phyloP scores from a whole-genome alignment of 2,113 vertebrate genomes.

The Cyanocitta stelleri region DNA sequence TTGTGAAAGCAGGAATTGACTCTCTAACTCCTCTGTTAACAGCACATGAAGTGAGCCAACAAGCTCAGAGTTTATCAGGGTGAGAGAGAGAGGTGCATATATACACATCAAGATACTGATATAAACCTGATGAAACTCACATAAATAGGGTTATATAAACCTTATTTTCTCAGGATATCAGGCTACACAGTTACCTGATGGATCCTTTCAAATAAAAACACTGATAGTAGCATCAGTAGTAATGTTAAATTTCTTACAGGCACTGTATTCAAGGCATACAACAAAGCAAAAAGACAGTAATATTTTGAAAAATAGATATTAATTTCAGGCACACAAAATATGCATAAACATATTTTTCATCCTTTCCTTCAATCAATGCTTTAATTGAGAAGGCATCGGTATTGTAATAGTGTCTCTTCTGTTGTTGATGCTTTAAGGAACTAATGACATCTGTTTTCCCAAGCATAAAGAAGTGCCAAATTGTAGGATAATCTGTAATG shows the following conservation, averaged over 20 bases:
- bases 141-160: neutral
- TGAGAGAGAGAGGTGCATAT: neutral
- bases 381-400: neutral
- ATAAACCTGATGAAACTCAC: neutral
- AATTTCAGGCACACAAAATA: neutral
- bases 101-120: neutral
- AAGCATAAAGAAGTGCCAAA: neutral
- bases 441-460: neutral
- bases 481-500: neutral
- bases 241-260: neutral
- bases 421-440: neutral
- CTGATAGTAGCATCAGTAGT: neutral
- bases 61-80: neutral
- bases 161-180: neutral
- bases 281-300: neutral
- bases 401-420: neutral
- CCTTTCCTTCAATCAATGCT: neutral
- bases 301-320: neutral
- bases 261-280: neutral
- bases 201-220: neutral
- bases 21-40: neutral
- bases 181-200: neutral
- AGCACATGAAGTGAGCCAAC: neutral
- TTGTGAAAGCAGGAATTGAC: neutral
- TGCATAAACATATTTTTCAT: neutral